Evolutionary conservation across 2,797 vertebrate genomes (phyloP), one percentile per base, ranked within the genome.

Genomic region (Helicolenus hilgendorfi): DNA sequence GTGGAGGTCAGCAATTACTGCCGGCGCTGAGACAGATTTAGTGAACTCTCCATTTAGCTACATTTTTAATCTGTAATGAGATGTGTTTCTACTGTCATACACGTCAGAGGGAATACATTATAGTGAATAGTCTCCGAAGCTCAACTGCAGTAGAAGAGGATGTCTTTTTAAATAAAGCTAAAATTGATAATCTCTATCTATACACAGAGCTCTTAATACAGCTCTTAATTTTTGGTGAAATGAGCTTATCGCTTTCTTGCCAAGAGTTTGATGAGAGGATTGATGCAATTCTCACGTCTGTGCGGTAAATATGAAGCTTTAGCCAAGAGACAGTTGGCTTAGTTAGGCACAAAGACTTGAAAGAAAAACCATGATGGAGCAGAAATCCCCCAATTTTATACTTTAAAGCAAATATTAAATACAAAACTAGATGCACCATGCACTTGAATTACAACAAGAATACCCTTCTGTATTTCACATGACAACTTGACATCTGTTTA

Each of bases 1-100:
- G n/a, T 91, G 94, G 94, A 60, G 4, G 0, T 0, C 5, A 26
- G 53, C 0, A 0, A 35, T 69, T 4, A 84, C 85, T 86, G 83
- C 89, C 79, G 38, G 1, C 3, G 59, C 45, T 53, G 24, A 14
- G 11, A 29, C 22, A 1, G 2, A 27, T 2, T 15, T 8, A 26
- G 7, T 1, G 20, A 56, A 55, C 15, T 55, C 53, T 55, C 7
- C 36, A 63, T 72, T 38, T 22, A 13, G 10, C 14, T 36, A 13
- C 2, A 24, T 55, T 8, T 20, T 29, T 20, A n/a, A 79, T 10
- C 11, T 22, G 18, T 26, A 18, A 53, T 55, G 5, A 20, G 14
- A 26, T 45, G 7, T 56, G 56, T 53, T 22, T 0, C 14, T 35
- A 3, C 31, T 0, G 27, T 31, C 5, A 10, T 6, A 35, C 3